Evolutionary conservation across 2,888 invertebrate species (phyloP).

Genomic region (Eupithecia subfuscata): DNA sequence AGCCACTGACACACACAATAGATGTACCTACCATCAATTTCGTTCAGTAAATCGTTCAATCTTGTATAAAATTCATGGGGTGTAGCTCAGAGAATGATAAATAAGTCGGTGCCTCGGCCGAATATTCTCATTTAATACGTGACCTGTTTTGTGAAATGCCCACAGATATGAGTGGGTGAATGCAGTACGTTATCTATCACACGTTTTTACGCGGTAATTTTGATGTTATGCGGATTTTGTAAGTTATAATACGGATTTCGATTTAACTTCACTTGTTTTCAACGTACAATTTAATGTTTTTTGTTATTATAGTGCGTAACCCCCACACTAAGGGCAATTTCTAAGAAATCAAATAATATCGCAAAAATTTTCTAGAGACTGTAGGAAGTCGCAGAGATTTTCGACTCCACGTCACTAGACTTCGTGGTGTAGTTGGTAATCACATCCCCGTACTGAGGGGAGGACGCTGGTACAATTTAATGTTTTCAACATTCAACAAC

Average conservation of each 20-base stretch:
- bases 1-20: constrained; percentile 76
- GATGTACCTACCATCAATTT: constrained; percentile 83
- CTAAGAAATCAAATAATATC: too few species aligned
- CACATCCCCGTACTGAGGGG: too few species aligned
- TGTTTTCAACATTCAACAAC: neutral
- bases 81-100: constrained; percentile 82
- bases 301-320: too few species aligned
- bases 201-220: constrained; percentile 66
- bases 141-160: constrained; percentile 80
- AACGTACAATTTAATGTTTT: too few species aligned
- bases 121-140: constrained; percentile 85
- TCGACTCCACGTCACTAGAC: too few species aligned
- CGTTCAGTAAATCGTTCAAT: constrained; percentile 82
- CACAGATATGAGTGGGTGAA: constrained; percentile 73
- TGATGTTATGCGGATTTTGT: constrained; percentile 47
- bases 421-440: too few species aligned
- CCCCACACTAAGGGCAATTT: too few species aligned
- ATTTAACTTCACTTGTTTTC: neutral
- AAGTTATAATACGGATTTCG: neutral
- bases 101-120: constrained; percentile 81
- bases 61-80: constrained; percentile 84
- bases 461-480: too few species aligned
- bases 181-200: constrained; percentile 73
- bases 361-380: too few species aligned
- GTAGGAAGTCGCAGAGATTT: too few species aligned